These are phyloP conservation scores for Crenichthys baileyi DNA, from an alignment of 2,797 vertebrate genomes.

Conservation along the genomic window DNA sequence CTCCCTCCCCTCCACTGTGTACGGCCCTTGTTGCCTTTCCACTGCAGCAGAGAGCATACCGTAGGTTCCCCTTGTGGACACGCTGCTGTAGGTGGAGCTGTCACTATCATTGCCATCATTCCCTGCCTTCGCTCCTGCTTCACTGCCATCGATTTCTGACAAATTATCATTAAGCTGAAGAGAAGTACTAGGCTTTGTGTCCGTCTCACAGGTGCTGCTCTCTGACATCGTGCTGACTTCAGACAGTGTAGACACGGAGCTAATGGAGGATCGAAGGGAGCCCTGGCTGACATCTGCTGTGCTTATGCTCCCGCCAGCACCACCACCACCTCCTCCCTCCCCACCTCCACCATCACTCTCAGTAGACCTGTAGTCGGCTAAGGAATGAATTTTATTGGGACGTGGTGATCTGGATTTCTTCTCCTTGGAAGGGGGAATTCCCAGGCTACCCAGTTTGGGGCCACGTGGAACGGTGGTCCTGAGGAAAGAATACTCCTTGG, in stretches of 20 bases:
- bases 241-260: conserved; percentile 88
- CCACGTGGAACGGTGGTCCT: conserved; percentile 95
- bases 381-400: conserved; percentile 81
- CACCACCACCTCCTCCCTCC: conserved; percentile 78
- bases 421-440: conserved; percentile 87
- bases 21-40: conserved; percentile 69
- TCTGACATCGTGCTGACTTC: conserved; percentile 88
- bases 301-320: conserved; percentile 71
- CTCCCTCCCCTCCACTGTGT: conserved; percentile 87
- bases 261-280: conserved; percentile 83
- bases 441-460: conserved; percentile 95
- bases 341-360: conserved; percentile 81
- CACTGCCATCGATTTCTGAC: conserved; percentile 88
- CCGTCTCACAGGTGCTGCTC: conserved; percentile 75
- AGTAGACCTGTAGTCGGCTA: conserved; percentile 84
- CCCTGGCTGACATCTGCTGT: conserved; percentile 63
- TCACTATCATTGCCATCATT: conserved; percentile 92
- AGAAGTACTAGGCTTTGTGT: conserved; percentile 65
- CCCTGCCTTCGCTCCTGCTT: conserved; percentile 77
- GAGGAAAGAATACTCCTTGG: conserved; percentile 95
- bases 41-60: conserved; percentile 59
- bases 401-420: conserved; percentile 80
- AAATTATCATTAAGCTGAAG: conserved; percentile 77
- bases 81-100: conserved; percentile 91
- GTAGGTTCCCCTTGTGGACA: conserved; percentile 79